These are phyloP conservation scores for Coptotermes formosanus DNA, from an alignment of 1,140 invertebrate species.

Conservation along the genomic window DNA sequence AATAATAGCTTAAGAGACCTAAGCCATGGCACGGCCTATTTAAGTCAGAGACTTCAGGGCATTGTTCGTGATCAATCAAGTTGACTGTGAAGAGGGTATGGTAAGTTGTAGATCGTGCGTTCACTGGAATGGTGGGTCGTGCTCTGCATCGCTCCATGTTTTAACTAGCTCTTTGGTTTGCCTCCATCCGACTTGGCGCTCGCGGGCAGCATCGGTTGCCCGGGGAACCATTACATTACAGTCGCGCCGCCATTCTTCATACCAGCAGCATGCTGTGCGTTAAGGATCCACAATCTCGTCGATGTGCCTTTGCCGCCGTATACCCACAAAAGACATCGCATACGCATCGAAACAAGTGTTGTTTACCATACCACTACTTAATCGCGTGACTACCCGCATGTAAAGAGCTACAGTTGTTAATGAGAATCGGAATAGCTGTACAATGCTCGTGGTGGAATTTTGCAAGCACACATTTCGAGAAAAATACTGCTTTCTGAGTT, in stretches of 20 bases:
- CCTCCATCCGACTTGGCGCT: conserved; percentile 1
- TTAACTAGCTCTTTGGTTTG: not conserved
- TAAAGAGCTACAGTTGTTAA: not conserved
- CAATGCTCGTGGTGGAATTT: not conserved
- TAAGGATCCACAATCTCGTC: no score
- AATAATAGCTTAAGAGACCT: no score
- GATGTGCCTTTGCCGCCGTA: not conserved
- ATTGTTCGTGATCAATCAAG: not conserved
- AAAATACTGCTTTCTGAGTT: not conserved
- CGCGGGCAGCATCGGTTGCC: not conserved
- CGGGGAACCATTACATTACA: not conserved
- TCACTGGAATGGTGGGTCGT: not conserved
- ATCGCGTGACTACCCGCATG: not conserved
- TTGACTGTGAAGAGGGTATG: not conserved
- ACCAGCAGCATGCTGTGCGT: not conserved
- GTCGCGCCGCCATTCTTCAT: not conserved
- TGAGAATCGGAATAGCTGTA: not conserved
- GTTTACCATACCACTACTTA: not conserved
- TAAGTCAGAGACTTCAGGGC: no score
- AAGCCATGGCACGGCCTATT: no score
- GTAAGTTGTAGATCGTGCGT: not conserved
- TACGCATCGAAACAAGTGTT: not conserved
- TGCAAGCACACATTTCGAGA: not conserved
- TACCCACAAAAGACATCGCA: not conserved
- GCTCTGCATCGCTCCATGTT: not conserved